Conservation (phyloP, 2,797 vertebrate species). For the Erethizon dorsatum region DNA sequence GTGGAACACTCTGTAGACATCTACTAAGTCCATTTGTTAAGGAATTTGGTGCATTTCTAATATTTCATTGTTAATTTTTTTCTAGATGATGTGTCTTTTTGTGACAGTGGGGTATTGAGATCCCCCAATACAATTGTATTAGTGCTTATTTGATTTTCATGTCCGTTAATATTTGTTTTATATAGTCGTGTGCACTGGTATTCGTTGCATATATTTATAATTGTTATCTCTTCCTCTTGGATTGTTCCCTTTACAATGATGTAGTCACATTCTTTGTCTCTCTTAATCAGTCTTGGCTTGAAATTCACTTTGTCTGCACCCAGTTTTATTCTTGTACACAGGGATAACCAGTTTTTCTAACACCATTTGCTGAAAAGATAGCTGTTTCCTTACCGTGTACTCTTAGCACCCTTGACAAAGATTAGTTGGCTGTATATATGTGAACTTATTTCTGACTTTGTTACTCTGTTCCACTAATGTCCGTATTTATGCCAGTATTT, state of each 20-base stretch:
- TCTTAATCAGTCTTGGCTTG: background rate
- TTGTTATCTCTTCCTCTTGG: too few relatives aligned
- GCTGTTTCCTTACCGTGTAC: background rate
- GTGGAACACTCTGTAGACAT: background rate
- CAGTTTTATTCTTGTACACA: background rate
- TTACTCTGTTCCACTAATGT: background rate
- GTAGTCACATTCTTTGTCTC: background rate
- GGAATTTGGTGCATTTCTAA: background rate
- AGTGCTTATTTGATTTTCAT: too few relatives aligned
- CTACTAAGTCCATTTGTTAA: background rate
- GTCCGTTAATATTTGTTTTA: too few relatives aligned
- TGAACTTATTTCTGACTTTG: background rate
- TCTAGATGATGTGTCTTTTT: too few relatives aligned
- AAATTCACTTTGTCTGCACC: background rate
- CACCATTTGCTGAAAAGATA: background rate
- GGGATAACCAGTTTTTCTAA: background rate
- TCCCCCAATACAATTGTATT: too few relatives aligned
- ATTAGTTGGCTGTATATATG: background rate
- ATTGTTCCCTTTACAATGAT: too few relatives aligned
- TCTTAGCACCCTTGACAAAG: background rate
- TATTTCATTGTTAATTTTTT: too few relatives aligned
- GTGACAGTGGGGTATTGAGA: too few relatives aligned
- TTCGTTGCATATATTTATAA: too few relatives aligned
- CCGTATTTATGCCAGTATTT: background rate
- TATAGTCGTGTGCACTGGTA: too few relatives aligned